phyloP scores from a whole-genome alignment of 2,113 vertebrate species.

The Tupaia tana region DNA sequence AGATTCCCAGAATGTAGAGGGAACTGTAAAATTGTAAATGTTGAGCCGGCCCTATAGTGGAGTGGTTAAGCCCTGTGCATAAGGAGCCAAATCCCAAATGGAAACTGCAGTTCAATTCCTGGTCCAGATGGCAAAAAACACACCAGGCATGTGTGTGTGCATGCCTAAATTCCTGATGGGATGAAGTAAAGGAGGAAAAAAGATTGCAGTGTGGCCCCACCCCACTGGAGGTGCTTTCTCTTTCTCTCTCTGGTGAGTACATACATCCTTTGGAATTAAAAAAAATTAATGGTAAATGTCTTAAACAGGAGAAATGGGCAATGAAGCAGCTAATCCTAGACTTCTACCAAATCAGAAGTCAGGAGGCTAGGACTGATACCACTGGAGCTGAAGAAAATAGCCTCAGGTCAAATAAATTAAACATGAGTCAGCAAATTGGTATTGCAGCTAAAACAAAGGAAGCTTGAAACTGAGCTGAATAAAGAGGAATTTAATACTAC shows the following conservation, averaged over 20 bases:
- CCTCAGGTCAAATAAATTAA: neutral
- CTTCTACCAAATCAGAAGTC: neutral
- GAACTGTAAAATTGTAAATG: neutral
- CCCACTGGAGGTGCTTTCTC: no score
- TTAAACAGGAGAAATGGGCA: neutral
- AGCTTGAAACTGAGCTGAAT: neutral
- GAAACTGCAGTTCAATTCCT: no score
- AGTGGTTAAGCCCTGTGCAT: no score
- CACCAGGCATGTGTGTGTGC: no score
- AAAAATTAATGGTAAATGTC: neutral
- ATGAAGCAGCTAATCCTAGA: neutral
- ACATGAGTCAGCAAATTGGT: neutral
- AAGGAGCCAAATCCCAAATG: no score
- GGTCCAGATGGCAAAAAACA: no score
- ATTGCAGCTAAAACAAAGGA: constrained; percentile 5
- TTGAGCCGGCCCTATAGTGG: neutral
- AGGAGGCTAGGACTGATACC: neutral
- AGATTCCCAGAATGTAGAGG: neutral
- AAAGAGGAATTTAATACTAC: neutral
- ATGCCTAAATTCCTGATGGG: no score
- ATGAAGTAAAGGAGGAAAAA: no score
- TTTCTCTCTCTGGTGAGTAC: no score
- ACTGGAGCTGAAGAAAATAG: neutral
- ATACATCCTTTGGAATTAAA: no score
- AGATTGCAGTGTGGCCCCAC: no score